Conservation (phyloP, 2,797 vertebrate species). For the Bradypus variegatus region DNA sequence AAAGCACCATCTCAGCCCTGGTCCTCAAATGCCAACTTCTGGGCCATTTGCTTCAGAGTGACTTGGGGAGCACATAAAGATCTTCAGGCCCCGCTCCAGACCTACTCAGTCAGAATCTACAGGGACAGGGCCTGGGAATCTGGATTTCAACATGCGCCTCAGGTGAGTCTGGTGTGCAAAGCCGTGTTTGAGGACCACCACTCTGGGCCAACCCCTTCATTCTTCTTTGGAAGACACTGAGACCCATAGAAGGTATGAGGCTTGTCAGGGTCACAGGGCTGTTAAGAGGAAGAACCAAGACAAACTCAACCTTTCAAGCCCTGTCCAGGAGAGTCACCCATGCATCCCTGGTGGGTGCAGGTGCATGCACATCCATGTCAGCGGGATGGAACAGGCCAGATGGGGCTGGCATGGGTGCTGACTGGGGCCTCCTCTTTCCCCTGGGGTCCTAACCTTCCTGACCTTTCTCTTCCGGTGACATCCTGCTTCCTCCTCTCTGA, state of each 20-base stretch:
- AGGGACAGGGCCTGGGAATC: not conserved
- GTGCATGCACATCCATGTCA: not conserved
- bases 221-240: slow-evolving; percentile 13
- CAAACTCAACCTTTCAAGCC: not conserved
- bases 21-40: not conserved
- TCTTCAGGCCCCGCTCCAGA: not conserved
- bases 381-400: not conserved
- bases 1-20: not conserved
- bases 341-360: not conserved
- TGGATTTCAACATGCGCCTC: not conserved
- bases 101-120: not conserved
- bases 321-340: not conserved
- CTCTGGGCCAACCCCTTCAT: not conserved
- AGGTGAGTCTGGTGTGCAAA: not conserved
- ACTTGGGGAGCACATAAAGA: not conserved
- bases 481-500: not conserved
- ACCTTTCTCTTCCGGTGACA: not conserved
- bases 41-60: not conserved
- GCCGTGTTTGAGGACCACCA: not conserved
- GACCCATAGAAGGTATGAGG: not conserved
- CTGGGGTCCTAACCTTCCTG: not conserved
- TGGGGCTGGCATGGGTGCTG: not conserved
- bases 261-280: not conserved
- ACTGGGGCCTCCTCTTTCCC: not conserved
- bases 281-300: not conserved